Conservation (phyloP, 2,113 vertebrate genomes). For the Tupaia chinensis region DNA sequence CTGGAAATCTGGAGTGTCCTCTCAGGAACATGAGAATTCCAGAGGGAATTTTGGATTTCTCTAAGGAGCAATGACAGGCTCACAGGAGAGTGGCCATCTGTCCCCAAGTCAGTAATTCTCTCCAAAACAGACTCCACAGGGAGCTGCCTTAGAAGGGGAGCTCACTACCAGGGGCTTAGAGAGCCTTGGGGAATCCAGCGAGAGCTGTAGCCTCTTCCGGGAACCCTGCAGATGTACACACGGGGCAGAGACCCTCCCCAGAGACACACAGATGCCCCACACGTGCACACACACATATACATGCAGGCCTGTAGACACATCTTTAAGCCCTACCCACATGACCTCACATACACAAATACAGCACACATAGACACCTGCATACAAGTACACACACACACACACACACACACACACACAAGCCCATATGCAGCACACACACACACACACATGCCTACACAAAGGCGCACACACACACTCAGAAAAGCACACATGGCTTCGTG, state of each 20-base stretch:
- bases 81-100: neutral
- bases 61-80: neutral
- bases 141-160: neutral
- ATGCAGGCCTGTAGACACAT: neutral
- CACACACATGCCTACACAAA: no score
- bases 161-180: no score
- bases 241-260: neutral
- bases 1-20: neutral
- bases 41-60: neutral
- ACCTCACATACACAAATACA: neutral
- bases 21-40: neutral
- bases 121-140: neutral
- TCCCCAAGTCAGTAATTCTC: neutral
- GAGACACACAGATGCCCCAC: neutral
- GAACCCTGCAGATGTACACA: neutral
- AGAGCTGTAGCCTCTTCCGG: neutral
- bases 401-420: no score
- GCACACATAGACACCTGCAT: no score
- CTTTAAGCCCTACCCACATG: neutral
- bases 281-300: no score
- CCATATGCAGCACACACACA: no score
- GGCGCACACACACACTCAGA: no score
- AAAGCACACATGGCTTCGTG: no score
- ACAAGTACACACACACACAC: neutral
- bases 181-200: neutral